Conservation (phyloP, 2,888 invertebrate species). For the Epistrophe grossulariae region DNA sequence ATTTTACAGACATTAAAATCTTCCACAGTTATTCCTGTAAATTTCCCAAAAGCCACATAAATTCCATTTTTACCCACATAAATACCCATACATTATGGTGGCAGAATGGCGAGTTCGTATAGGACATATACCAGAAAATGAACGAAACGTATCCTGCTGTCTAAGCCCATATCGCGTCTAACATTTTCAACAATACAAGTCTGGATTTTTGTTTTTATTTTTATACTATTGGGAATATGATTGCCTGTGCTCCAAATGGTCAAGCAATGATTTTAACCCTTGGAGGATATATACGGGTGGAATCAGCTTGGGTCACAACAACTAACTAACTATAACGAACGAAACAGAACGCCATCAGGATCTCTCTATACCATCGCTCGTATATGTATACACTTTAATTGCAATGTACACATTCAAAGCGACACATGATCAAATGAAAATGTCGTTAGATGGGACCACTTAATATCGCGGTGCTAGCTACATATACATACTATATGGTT, state of each 20-base stretch:
- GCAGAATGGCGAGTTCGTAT: slow-evolving; percentile 64
- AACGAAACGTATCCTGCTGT: slow-evolving; percentile 49
- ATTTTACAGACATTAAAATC: slow-evolving; percentile 75
- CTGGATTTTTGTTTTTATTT: slow-evolving; percentile 44
- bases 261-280: slow-evolving; percentile 43
- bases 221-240: slow-evolving; percentile 56
- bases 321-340: neutral
- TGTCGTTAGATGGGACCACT: slow-evolving; percentile 68
- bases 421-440: slow-evolving; percentile 59
- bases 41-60: slow-evolving; percentile 75
- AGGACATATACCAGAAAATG: slow-evolving; percentile 56
- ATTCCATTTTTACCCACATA: slow-evolving; percentile 73
- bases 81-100: slow-evolving; percentile 74
- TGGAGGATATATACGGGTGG: neutral
- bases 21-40: slow-evolving; percentile 74
- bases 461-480: slow-evolving; percentile 28
- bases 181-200: slow-evolving; percentile 48
- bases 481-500: too few relatives aligned
- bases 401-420: slow-evolving; percentile 60
- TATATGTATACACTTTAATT: slow-evolving; percentile 54
- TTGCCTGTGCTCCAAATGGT: slow-evolving; percentile 53
- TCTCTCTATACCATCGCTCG: slow-evolving; percentile 20
- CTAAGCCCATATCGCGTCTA: slow-evolving; percentile 51
- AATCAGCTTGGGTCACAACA: neutral
- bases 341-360: slow-evolving; percentile 5